Evolutionary conservation across 1,140 invertebrate species (phyloP).

Genomic region (Antheraea pernyi): DNA sequence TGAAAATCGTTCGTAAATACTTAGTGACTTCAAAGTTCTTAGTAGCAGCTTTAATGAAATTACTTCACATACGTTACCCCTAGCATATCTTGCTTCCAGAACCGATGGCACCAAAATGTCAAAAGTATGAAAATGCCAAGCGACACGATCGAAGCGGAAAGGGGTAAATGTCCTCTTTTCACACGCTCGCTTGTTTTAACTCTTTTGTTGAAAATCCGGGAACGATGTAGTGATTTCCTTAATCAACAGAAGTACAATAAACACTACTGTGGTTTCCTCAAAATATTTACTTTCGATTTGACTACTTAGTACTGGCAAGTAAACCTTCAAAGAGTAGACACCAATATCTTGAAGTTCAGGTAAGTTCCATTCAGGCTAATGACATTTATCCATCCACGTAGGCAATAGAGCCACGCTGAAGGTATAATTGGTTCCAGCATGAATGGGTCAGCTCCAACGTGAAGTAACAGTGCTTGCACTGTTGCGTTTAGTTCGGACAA

Average conservation of each 20-base stretch:
- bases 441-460: too few species aligned
- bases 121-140: conserved; percentile 26
- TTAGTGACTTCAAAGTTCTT: background rate
- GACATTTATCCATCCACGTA: too few species aligned
- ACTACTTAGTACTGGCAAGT: too few species aligned
- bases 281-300: too few species aligned
- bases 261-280: background rate
- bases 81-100: conserved; percentile 8
- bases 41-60: background rate
- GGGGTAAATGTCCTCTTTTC: conserved; percentile 21
- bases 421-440: too few species aligned
- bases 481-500: too few species aligned
- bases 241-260: background rate
- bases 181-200: conserved; percentile 35
- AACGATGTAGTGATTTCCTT: background rate
- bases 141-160: conserved; percentile 3
- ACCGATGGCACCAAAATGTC: conserved; percentile 21
- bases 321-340: too few species aligned
- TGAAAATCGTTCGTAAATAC: background rate
- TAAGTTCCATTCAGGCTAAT: too few species aligned
- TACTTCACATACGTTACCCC: conserved; percentile 9
- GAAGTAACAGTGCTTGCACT: too few species aligned
- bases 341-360: too few species aligned
- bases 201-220: conserved; percentile 28
- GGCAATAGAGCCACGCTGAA: too few species aligned